These are phyloP conservation scores for Phylloscopus trochilus DNA, from an alignment of 2,113 vertebrate genomes.

Conservation along the genomic window DNA sequence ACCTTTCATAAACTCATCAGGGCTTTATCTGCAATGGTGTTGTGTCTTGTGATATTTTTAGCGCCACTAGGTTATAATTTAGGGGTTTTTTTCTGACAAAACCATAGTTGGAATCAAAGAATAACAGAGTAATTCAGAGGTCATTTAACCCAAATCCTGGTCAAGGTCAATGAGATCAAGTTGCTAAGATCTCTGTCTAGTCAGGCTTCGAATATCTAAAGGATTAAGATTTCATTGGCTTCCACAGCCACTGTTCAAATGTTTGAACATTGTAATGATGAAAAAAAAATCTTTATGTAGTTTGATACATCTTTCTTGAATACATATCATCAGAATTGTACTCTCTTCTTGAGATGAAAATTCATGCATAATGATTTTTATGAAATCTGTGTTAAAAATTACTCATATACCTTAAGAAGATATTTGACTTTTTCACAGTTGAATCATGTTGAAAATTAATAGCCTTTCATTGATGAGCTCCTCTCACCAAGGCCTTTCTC, in stretches of 20 bases:
- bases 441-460: neutral
- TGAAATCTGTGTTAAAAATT: neutral
- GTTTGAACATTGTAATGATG: neutral
- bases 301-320: neutral
- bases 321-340: neutral
- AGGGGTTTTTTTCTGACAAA: neutral
- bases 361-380: neutral
- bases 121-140: neutral
- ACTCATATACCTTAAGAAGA: neutral
- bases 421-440: neutral
- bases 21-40: neutral
- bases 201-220: neutral
- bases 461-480: neutral
- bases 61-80: rapidly evolving
- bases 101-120: neutral
- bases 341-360: neutral
- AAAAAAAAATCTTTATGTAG: neutral
- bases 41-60: neutral
- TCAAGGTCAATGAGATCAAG: neutral
- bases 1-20: neutral
- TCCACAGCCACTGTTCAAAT: neutral
- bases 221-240: neutral
- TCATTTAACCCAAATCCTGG: neutral
- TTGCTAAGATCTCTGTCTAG: neutral
- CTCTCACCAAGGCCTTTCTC: neutral